Evolutionary conservation across 2,113 vertebrate genomes (phyloP), one percentile per base, ranked within the genome.

Genomic region (Dendropsophus ebraccatus): DNA sequence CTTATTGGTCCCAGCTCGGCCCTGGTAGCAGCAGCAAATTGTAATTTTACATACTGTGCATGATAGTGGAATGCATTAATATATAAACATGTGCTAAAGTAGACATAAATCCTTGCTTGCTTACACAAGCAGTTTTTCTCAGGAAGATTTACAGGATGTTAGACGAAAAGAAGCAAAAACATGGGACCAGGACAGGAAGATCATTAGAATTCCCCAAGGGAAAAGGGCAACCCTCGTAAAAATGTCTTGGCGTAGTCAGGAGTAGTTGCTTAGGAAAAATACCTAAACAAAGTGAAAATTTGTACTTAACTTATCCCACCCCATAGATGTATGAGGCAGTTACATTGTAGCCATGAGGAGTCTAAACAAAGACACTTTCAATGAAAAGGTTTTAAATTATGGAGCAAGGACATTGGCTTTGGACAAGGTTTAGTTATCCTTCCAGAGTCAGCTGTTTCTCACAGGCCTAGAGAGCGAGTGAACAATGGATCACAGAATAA

Each of bases 171-270:
- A 45, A 5, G 37, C 78, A 81, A 81, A 74, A 81, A 25, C 58
- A 47, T 14, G n/a, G 58, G 37, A 62, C 54, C 4, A 47, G 77
- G 65, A 65, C 23, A 62, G 35, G 56, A 62, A 23, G 76, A 56
- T 78, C 28, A 35, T 78, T 78, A 37, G 52, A 37, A 58, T 79
- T 58, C 52, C 52, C 12, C 8, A 45, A 81, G 25, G 13, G 23
- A 45, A 81, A 25, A 47, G 58, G 78, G 78, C 78, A 81, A 65
- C 78, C 58, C 78, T 81, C 49, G 41, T 81, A 81, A 81, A 77
- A 65, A n/a, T 62, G n/a, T 17, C 23, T 81, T 52, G 74, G 49
- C 47, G 1, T 52, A 52, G 16, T 28, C 56, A 17, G 14, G 14
- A 65, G 58, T 30, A 45, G 58, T 81, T 81, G 78, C 78, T 81